Evolutionary conservation across 2,113 vertebrate genomes (phyloP), one percentile per base, ranked within the genome.

Genomic region (Vanacampus margaritifer): DNA sequence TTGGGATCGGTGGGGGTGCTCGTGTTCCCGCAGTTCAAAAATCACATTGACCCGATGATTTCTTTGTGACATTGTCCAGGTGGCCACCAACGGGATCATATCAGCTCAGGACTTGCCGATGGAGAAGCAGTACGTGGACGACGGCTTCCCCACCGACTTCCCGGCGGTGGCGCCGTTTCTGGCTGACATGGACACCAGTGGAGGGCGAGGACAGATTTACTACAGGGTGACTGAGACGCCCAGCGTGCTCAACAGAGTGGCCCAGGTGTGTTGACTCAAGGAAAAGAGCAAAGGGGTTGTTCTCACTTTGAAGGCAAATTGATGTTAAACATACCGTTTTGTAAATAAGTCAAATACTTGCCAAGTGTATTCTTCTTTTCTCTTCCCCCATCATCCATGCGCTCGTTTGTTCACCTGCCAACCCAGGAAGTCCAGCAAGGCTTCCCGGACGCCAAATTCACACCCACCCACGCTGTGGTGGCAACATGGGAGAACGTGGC

Each of bases 81-180:
- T 99, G 78, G 95, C 95, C 60, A 99, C 97, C 88, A 99, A 99
- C 35, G 97, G 97, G 41, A 93, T 98, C 90, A 93, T 99, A 85
- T 98, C 97, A 64, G 92, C 92, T 57, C 94, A 95, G 81, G 95
- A 98, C 86, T 93, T 99, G 73, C 97, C 96, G 12, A 93, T 94
- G 89, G 96, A 99, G 80, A 98, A 95, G 64, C 96, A 98, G 64
- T 99, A 99, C 12, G 96, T 99, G n/a, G 95, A 99, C 23, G 94
- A 98, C 0, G 93, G 93, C 67, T 94, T 98, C 75, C 97, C 97
- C 48, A 97, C 95, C 0, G 95, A 99, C 80, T 99, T 98, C 86
- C 97, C 97, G 0, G 94, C 92, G 65, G 90, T 99, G 6, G 96
- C 95, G 1, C 96, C 97, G 0, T 99, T 98, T 86, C 89, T 99